Conservation (phyloP, 2,888 invertebrate species). For the Esperia sulphurella region DNA sequence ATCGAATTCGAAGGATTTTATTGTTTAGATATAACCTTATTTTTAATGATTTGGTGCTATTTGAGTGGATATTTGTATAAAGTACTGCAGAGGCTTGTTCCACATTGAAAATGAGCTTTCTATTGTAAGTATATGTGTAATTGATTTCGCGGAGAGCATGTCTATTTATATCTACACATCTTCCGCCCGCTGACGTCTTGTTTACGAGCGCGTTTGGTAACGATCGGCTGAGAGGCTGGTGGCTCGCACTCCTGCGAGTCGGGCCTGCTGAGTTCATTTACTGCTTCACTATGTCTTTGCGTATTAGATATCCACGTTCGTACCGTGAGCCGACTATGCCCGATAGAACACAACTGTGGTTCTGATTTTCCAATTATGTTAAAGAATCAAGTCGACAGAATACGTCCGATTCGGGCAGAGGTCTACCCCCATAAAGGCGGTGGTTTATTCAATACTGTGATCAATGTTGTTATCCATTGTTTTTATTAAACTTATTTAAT, state of each 20-base stretch:
- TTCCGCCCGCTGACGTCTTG: conserved; percentile 51
- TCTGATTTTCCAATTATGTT: too few relatives aligned
- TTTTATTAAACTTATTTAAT: too few relatives aligned
- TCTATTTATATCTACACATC: conserved; percentile 59
- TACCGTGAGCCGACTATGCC: too few relatives aligned
- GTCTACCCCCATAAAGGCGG: too few relatives aligned
- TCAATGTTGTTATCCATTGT: too few relatives aligned
- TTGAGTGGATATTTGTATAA: conserved; percentile 29
- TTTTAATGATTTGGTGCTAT: conserved; percentile 59
- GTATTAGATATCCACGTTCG: too few relatives aligned
- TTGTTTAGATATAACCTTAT: conserved; percentile 18
- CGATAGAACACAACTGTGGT: too few relatives aligned
- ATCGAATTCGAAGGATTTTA: conserved; percentile 17
- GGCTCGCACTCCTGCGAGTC: not conserved
- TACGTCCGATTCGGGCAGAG: too few relatives aligned
- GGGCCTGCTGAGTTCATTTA: too few relatives aligned
- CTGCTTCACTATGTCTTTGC: not conserved
- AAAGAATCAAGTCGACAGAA: too few relatives aligned
- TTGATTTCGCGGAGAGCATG: conserved; percentile 19
- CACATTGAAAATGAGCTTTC: conserved; percentile 78
- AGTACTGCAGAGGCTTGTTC: conserved; percentile 26
- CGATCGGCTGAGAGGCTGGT: conserved; percentile 6
- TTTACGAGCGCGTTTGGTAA: conserved; percentile 47
- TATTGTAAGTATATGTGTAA: conserved; percentile 77
- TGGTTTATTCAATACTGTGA: too few relatives aligned